Conservation (phyloP, 2,888 invertebrate species). For the Charanyca ferruginea region DNA sequence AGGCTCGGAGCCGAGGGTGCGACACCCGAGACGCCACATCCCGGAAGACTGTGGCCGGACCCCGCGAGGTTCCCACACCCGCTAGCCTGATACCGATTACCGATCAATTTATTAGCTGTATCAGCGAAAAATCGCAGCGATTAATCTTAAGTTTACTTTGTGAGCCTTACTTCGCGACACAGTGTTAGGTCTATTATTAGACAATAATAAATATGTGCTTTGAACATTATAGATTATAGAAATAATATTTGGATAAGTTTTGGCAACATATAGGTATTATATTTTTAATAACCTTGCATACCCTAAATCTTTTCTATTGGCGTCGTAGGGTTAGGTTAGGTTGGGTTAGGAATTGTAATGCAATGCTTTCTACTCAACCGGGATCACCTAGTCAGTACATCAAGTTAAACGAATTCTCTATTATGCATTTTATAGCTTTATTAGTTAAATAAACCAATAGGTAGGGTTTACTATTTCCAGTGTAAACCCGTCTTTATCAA, state of each 20-base stretch:
- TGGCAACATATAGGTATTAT: not conserved
- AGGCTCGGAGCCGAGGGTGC: conserved; percentile 66
- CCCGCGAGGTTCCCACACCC: conserved; percentile 77
- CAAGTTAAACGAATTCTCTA: not conserved
- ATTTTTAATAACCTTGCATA: not conserved
- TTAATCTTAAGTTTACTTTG: not conserved
- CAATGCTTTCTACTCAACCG: not conserved
- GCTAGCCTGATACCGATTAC: conserved; percentile 43
- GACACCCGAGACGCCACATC: conserved; percentile 89
- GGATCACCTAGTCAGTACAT: not conserved
- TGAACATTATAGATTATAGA: not conserved
- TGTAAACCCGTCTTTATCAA: conserved; percentile 13
- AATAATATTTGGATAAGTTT: not conserved
- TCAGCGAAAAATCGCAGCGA: conserved; percentile 3
- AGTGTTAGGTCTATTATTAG: not conserved
- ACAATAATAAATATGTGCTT: not conserved
- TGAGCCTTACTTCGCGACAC: not conserved
- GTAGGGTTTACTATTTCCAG: not conserved
- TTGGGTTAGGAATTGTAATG: not conserved
- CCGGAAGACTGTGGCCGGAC: conserved; percentile 87
- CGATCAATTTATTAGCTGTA: conserved; percentile 21
- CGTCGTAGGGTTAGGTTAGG: not conserved
- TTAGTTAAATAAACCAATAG: not conserved
- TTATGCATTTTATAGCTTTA: not conserved
- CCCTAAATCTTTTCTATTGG: not conserved